Conservation (phyloP, 2,797 vertebrate species). For the Chaenodraco wilsoni region DNA sequence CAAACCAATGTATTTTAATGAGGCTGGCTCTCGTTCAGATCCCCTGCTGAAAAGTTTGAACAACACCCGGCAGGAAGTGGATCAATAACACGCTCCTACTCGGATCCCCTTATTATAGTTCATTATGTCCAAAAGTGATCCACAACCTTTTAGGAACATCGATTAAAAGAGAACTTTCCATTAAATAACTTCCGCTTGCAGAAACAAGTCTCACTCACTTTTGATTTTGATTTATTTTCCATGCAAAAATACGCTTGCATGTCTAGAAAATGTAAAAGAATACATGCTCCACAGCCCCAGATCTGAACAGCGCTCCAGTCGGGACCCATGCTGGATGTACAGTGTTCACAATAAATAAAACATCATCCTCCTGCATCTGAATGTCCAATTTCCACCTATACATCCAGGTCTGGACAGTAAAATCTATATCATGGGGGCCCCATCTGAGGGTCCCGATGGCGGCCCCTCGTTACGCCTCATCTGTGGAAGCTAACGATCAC, state of each 20-base stretch:
- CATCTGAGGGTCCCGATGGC: constrained; percentile 12
- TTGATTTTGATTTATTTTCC: not conserved
- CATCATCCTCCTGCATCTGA: constrained; percentile 43
- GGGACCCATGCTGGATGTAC: not conserved
- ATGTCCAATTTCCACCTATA: constrained; percentile 44
- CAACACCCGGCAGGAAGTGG: constrained; percentile 2
- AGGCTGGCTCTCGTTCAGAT: constrained; percentile 25
- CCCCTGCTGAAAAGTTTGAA: constrained; percentile 46
- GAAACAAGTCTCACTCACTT: not conserved
- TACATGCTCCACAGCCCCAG: not conserved
- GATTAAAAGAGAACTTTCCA: not conserved
- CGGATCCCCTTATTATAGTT: not conserved
- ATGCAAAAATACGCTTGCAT: not conserved
- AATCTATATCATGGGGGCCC: constrained; percentile 37
- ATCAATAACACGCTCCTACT: constrained; percentile 48
- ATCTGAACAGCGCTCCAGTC: not conserved
- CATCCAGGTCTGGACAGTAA: not conserved
- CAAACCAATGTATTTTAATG: constrained; percentile 40
- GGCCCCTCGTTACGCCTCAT: constrained; percentile 44
- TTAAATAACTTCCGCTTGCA: not conserved
- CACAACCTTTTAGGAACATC: not conserved
- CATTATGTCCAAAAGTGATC: not conserved
- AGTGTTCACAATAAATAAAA: constrained; percentile 50
- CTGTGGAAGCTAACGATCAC: constrained; percentile 53
- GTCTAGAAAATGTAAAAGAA: not conserved